These are phyloP conservation scores for Leptopterna dolabrata DNA, from an alignment of 2,888 invertebrate genomes.

Conservation along the genomic window DNA sequence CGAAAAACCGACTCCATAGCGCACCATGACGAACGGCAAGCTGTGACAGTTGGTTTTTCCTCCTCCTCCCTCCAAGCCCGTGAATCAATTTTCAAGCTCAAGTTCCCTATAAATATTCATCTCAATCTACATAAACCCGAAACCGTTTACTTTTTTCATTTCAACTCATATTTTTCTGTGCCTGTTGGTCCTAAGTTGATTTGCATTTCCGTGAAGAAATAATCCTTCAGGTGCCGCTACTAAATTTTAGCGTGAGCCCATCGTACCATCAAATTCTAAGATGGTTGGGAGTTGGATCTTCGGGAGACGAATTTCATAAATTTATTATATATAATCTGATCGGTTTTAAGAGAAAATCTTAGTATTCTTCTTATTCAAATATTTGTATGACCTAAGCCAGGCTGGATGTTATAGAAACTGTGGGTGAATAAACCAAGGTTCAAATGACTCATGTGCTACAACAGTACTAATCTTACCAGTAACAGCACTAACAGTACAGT, in stretches of 20 bases:
- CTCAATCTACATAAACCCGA: slow-evolving; percentile 18
- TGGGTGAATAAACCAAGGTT: too few relatives aligned
- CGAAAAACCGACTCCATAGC: neutral
- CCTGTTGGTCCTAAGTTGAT: neutral
- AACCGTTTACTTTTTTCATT: slow-evolving; percentile 4
- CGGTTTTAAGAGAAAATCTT: too few relatives aligned
- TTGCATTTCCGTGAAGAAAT: neutral
- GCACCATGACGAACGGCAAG: neutral
- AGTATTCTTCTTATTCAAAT: too few relatives aligned
- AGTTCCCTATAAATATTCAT: slow-evolving; percentile 32
- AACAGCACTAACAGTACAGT: too few relatives aligned
- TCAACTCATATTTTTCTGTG: neutral
- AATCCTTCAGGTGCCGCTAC: neutral
- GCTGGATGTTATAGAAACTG: too few relatives aligned
- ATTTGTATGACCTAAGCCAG: too few relatives aligned
- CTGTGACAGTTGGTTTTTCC: neutral
- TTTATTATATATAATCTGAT: too few relatives aligned
- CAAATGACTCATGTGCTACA: too few relatives aligned
- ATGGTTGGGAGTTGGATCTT: too few relatives aligned
- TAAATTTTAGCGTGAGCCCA: neutral
- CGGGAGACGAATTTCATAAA: too few relatives aligned
- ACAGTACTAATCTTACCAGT: too few relatives aligned
- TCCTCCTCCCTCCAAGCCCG: neutral
- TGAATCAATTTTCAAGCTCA: slow-evolving; percentile 23
- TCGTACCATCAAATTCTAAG: too few relatives aligned